Evolutionary conservation across 1,140 invertebrate genomes (phyloP), one percentile per base, ranked within the genome.

Genomic region (Leptopilina boulardi): DNA sequence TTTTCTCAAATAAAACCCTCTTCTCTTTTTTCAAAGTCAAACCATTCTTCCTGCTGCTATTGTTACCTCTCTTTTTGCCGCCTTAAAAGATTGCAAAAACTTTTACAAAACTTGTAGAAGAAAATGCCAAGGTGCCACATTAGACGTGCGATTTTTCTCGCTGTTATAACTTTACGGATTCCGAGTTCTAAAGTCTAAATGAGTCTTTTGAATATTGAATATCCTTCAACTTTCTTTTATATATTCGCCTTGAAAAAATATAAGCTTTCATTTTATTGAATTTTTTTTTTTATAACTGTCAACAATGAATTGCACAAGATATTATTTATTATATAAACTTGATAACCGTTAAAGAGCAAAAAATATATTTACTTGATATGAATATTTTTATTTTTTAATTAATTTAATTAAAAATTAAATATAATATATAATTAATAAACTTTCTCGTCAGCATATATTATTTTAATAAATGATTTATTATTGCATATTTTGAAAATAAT

Each of bases 71-170:
- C n/a, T 38, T 9, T 51, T 51, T 51, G 59, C 59, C 13, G 59
- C 15, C 59, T 66, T 66, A 23, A 30, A 66, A 66, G 59, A 66
- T 66, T 30, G 59, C 59, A 66, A 66, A 30, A 66, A 34, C 59
- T 66, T 34, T 26, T 26, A 30, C 11, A 66, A 66, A 26, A 30
- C 13, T 23, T 34, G 13, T 23, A 66, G 6, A 51, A 66, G 11
- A 51, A 51, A 51, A 13, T 66, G 59, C 59, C 59, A 66, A 30
- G 26, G 15, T 30, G 59, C 23, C 26, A 66, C 23, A 66, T 66
- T 30, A 66, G 23, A 66, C 15, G 56, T 26, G 56, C 8, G 56
- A 30, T 66, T 66, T 59, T 66, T 66, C 56, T 66, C 23, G 13
- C 21, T 59, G 54, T 18, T 51, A 30, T 66, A 66, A 66, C 56